Evolutionary conservation across 2,888 invertebrate species (phyloP).

Genomic region (Micoletzkya japonica): DNA sequence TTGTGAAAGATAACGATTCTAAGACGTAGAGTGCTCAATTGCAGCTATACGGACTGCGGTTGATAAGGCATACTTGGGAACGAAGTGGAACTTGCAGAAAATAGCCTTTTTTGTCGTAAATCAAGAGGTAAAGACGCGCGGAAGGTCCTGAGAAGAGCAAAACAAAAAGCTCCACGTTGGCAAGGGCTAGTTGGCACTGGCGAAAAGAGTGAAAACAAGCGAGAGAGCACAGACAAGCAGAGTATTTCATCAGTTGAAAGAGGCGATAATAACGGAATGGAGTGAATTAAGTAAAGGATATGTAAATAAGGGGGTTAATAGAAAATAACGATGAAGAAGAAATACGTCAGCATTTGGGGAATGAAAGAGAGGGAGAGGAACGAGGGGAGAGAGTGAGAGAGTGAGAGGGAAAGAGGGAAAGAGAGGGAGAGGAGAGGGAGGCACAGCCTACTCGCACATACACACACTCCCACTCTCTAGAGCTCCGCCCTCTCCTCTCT

Average conservation of each 20-base stretch:
- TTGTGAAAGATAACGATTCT: too few species aligned
- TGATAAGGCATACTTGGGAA: too few species aligned
- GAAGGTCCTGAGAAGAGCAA: conserved; percentile 5
- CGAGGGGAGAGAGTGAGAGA: not conserved
- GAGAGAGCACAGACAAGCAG: conserved; percentile 15
- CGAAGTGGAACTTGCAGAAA: too few species aligned
- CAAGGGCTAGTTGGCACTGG: conserved; percentile 9
- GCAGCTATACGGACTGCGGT: too few species aligned
- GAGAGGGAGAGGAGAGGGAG: not conserved
- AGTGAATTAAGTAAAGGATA: not conserved
- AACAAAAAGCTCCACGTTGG: conserved; percentile 21
- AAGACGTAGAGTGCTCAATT: too few species aligned
- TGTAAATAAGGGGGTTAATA: not conserved
- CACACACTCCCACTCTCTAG: not conserved
- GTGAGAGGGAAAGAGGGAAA: not conserved
- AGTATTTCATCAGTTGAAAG: conserved; percentile 13
- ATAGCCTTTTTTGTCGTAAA: too few species aligned
- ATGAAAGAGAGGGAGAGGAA: not conserved
- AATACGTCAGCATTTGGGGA: conserved; percentile 1
- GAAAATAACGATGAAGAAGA: not conserved
- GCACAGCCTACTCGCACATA: not conserved
- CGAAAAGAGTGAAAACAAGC: not conserved
- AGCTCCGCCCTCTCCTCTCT: not conserved
- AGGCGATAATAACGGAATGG: conserved; percentile 16
- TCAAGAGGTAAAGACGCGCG: too few species aligned